phyloP scores from a whole-genome alignment of 2,888 invertebrate species.

The Amblyteles armatorius region DNA sequence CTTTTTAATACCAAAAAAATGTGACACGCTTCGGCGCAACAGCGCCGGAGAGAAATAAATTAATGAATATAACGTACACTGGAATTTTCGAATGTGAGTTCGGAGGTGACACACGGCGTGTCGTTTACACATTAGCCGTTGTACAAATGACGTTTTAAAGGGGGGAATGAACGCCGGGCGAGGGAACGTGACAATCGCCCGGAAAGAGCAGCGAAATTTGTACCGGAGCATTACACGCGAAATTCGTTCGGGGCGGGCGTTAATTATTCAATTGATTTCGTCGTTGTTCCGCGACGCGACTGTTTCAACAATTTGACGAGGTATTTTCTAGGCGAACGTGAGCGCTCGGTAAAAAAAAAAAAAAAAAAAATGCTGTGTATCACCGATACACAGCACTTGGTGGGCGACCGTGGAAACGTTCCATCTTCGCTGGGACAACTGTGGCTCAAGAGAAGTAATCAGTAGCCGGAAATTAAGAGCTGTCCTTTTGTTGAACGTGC shows the following conservation, averaged over 20 bases:
- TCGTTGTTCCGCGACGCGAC: neutral
- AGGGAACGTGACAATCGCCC: slow-evolving; percentile 39
- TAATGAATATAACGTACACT: no score
- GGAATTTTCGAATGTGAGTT: no score
- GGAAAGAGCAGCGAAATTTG: slow-evolving; percentile 8
- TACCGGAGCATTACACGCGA: neutral
- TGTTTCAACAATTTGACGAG: neutral
- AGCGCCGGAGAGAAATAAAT: no score
- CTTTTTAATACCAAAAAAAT: no score
- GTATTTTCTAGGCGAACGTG: neutral
- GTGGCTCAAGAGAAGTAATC: slow-evolving; percentile 28
- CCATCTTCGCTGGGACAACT: neutral
- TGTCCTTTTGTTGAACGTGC: slow-evolving; percentile 26
- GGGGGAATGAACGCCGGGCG: slow-evolving; percentile 37
- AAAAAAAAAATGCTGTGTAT: neutral
- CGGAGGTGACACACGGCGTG: slow-evolving; percentile 16
- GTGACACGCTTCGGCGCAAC: no score
- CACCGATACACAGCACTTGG: neutral
- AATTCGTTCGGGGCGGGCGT: neutral
- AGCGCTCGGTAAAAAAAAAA: neutral
- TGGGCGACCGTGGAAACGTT: neutral
- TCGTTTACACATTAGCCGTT: slow-evolving; percentile 12
- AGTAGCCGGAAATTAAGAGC: slow-evolving; percentile 37
- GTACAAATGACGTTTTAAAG: slow-evolving; percentile 54
- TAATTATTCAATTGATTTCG: slow-evolving; percentile 10